phyloP scores from a whole-genome alignment of 2,888 invertebrate species.

The Papilio elwesi region DNA sequence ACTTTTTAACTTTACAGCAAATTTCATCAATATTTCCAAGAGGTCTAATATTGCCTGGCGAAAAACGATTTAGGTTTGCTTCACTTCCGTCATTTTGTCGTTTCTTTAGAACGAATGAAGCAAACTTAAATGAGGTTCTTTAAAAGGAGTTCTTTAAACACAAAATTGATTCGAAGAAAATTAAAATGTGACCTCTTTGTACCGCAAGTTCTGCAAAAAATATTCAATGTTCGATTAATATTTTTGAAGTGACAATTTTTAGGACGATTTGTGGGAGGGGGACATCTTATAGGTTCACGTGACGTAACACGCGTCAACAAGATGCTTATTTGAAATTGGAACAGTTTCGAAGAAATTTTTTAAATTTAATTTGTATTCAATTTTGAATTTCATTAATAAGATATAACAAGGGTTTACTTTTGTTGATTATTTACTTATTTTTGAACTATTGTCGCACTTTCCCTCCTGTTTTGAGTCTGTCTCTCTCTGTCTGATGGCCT shows the following conservation, averaged over 20 bases:
- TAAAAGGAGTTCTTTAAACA: constrained; percentile 11
- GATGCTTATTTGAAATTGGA: too few relatives aligned
- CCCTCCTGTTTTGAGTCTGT: too few relatives aligned
- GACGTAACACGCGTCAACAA: too few relatives aligned
- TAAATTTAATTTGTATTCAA: too few relatives aligned
- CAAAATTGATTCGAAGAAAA: constrained; percentile 9
- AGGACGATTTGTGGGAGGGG: too few relatives aligned
- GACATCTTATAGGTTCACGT: too few relatives aligned
- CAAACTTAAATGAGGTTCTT: constrained; percentile 27
- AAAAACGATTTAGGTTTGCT: not conserved
- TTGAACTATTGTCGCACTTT: too few relatives aligned
- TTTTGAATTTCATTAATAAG: too few relatives aligned
- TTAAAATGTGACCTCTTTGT: constrained; percentile 6
- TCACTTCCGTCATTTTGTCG: constrained; percentile 4
- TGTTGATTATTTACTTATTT: too few relatives aligned
- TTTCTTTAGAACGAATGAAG: constrained; percentile 4
- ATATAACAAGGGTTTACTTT: too few relatives aligned
- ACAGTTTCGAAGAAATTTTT: too few relatives aligned
- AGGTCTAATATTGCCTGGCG: not conserved
- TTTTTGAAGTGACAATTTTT: not conserved
- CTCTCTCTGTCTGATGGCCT: too few relatives aligned
- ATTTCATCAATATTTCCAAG: not conserved
- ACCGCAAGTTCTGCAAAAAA: not conserved
- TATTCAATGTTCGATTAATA: not conserved
- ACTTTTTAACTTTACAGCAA: not conserved